These are phyloP conservation scores for Neoitamus cyanurus DNA, from an alignment of 2,888 invertebrate species.

Conservation along the genomic window DNA sequence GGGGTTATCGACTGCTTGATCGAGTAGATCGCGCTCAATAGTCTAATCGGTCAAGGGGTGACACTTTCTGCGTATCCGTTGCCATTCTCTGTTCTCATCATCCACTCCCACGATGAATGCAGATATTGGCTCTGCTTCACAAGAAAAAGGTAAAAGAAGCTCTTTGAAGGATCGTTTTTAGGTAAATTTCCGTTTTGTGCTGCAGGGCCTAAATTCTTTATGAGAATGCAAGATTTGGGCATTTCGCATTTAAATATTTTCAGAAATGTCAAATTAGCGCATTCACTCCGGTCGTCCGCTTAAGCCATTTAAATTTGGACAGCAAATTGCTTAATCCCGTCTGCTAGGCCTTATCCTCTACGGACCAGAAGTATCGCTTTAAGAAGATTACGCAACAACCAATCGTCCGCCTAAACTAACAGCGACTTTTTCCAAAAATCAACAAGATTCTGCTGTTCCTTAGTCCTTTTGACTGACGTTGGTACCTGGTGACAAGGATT, in stretches of 20 bases:
- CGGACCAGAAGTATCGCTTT: slow-evolving; percentile 11
- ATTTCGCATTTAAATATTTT: background rate
- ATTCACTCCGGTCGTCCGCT: background rate
- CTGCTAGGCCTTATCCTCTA: background rate
- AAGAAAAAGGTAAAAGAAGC: background rate
- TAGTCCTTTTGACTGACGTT: background rate
- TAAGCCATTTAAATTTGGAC: background rate
- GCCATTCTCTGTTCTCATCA: background rate
- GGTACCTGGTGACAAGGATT: background rate
- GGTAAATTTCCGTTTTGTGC: background rate
- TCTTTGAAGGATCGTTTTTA: background rate
- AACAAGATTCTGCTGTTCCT: background rate
- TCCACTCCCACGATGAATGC: background rate
- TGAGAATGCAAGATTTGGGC: background rate
- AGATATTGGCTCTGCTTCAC: background rate
- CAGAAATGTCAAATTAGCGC: background rate
- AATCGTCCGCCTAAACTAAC: slow-evolving; percentile 15
- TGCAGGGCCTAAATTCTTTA: background rate
- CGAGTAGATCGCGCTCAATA: background rate
- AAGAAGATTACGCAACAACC: background rate
- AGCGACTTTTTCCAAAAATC: slow-evolving; percentile 13
- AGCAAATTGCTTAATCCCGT: background rate
- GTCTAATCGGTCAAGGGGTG: slow-evolving; percentile 11
- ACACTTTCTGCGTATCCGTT: background rate
- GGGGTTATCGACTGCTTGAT: slow-evolving; percentile 3